Conservation (phyloP, 92 coral and sea anemone genomes). For the Paragorgia papillata region DNA sequence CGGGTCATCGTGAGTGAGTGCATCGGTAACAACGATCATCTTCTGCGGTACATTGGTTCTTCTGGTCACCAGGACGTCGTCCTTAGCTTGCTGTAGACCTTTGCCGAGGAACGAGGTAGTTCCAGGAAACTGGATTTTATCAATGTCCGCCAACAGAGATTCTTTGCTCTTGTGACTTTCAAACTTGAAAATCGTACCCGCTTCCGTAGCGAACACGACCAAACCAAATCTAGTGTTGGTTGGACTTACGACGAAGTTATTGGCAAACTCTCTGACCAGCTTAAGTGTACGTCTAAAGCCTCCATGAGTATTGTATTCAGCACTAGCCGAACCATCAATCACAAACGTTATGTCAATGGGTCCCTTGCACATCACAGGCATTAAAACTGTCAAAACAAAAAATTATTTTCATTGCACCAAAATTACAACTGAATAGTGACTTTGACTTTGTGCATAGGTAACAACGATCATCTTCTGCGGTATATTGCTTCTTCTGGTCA, state of each 20-base stretch:
- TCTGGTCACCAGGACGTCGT: constrained; percentile 24
- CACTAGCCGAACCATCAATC: constrained; percentile 40
- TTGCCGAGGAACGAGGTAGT: constrained; percentile 38
- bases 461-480: constrained; percentile 41
- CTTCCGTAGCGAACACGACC: constrained; percentile 34
- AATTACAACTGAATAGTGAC: no score
- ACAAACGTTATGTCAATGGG: constrained; percentile 33
- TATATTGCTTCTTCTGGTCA: constrained; percentile 23
- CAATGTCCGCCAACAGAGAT: constrained; percentile 11
- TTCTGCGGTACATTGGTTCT: constrained; percentile 40
- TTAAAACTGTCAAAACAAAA: constrained; percentile 15
- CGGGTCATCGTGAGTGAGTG: constrained; percentile 40
- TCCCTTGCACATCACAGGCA: constrained; percentile 35
- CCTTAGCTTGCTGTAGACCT: constrained; percentile 31
- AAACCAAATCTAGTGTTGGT: constrained; percentile 32
- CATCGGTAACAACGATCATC: constrained; percentile 36
- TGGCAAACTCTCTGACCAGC: constrained; percentile 33
- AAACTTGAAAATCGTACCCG: constrained; percentile 33
- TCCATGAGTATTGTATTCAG: constrained; percentile 37
- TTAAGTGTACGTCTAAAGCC: constrained; percentile 32
- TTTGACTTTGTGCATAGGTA: constrained; percentile 38
- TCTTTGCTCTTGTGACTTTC: constrained; percentile 35
- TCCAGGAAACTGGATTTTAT: constrained; percentile 38
- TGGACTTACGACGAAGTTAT: constrained; percentile 29
- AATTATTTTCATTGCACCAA: not conserved